Evolutionary conservation across 2,888 invertebrate species (phyloP).

Genomic region (Heterodera filipjevi): DNA sequence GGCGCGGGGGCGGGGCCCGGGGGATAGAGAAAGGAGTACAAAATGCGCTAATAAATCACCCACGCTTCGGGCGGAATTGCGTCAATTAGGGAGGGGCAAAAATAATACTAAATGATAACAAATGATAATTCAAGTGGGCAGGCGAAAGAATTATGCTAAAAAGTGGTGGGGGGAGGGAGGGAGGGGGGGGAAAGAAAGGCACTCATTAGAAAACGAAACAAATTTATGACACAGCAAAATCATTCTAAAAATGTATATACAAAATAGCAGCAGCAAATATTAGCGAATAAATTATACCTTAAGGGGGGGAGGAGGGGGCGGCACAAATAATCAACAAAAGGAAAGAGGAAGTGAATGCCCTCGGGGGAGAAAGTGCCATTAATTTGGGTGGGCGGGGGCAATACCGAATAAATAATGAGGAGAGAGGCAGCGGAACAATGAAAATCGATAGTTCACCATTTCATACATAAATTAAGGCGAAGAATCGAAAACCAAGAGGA

Average conservation of each 20-base stretch:
- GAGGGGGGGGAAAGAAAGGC: too few relatives aligned
- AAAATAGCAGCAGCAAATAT: conserved; percentile 6
- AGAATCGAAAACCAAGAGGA: background rate
- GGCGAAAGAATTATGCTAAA: too few relatives aligned
- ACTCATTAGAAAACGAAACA: too few relatives aligned
- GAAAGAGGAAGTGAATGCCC: background rate
- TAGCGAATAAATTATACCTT: background rate
- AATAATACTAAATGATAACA: background rate
- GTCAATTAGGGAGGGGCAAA: background rate
- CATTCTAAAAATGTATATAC: too few relatives aligned
- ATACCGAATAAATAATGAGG: too few relatives aligned
- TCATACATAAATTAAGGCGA: background rate
- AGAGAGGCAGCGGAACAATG: background rate
- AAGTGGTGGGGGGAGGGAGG: too few relatives aligned
- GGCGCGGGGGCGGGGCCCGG: too few relatives aligned
- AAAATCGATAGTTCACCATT: background rate
- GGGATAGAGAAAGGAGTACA: too few relatives aligned
- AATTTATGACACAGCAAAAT: too few relatives aligned
- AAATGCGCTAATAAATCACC: background rate
- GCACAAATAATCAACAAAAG: conserved; percentile 5
- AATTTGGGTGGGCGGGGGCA: background rate
- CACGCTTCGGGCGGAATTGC: conserved; percentile 1
- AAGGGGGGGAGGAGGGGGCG: background rate
- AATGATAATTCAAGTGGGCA: background rate
- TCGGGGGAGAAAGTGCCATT: background rate